Evolutionary conservation across 2,113 vertebrate species (phyloP).

Genomic region (Paramisgurnus dabryanus): DNA sequence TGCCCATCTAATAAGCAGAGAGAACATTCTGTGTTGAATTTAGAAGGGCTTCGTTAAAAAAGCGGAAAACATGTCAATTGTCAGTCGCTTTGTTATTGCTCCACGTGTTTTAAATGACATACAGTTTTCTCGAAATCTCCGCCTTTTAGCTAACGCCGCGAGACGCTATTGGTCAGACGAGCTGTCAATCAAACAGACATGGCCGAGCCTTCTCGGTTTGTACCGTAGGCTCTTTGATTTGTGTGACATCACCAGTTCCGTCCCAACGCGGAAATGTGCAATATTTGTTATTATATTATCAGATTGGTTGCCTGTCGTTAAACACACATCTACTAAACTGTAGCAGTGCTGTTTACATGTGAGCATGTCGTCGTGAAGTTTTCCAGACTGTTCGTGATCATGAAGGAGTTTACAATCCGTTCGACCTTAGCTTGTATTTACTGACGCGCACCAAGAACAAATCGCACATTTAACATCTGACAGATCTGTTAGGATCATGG

Average conservation of each 20-base stretch:
- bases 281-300: conserved; percentile 43
- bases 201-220: not conserved
- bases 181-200: conserved; percentile 49
- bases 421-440: conserved; percentile 52
- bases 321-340: not conserved
- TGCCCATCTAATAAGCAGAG: not conserved
- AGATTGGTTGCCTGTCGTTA: conserved; percentile 38
- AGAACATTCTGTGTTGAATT: conserved; percentile 21
- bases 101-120: conserved; percentile 72
- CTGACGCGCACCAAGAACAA: conserved; percentile 2
- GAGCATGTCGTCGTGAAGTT: conserved; percentile 25
- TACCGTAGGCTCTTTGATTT: conserved; percentile 37
- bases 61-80: not conserved
- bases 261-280: conserved; percentile 75
- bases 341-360: conserved; percentile 35
- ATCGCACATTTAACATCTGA: conserved; percentile 6
- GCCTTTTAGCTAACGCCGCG: conserved; percentile 20
- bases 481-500: not conserved
- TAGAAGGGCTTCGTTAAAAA: not conserved
- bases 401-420: conserved; percentile 26
- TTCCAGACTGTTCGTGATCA: not conserved
- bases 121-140: conserved; percentile 61
- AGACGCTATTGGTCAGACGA: conserved; percentile 55
- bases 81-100: conserved; percentile 56
- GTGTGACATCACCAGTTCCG: conserved; percentile 66